These are phyloP conservation scores for Lanistes nyassanus DNA, from an alignment of 1,140 invertebrate species.

Conservation along the genomic window DNA sequence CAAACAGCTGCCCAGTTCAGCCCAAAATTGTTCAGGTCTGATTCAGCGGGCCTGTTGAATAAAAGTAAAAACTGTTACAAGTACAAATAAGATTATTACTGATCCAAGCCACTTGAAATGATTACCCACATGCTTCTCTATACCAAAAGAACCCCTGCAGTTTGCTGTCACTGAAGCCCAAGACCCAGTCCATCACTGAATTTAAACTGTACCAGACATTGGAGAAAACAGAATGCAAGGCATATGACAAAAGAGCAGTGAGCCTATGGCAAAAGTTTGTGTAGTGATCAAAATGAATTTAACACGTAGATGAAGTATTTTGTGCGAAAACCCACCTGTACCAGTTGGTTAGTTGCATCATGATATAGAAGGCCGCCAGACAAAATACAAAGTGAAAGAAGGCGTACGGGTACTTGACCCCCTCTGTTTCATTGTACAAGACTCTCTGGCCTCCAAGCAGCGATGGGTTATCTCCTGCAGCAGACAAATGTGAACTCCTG, in stretches of 20 bases:
- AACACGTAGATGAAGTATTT: too few relatives aligned
- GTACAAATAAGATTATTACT: background rate
- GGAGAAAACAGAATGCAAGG: too few relatives aligned
- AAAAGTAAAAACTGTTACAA: background rate
- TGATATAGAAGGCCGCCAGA: constrained; percentile 67
- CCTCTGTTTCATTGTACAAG: constrained; percentile 63
- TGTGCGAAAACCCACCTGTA: constrained; percentile 60
- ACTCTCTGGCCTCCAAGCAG: constrained; percentile 64
- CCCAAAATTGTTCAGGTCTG: constrained; percentile 59
- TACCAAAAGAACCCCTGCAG: too few relatives aligned
- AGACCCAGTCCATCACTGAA: too few relatives aligned
- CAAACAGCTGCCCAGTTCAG: constrained; percentile 83
- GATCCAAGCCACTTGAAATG: too few relatives aligned
- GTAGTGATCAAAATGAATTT: too few relatives aligned
- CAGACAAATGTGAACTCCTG: background rate
- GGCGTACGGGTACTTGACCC: constrained; percentile 66
- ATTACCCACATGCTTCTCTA: too few relatives aligned
- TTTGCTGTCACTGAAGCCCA: too few relatives aligned
- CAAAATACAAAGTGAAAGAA: constrained; percentile 68
- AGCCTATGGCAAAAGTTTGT: too few relatives aligned
- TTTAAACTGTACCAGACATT: too few relatives aligned
- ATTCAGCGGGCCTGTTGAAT: constrained; percentile 49
- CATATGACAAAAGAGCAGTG: too few relatives aligned
- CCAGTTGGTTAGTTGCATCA: constrained; percentile 71
- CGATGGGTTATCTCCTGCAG: constrained; percentile 54